These are phyloP conservation scores for Poeciliopsis occidentalis DNA, from an alignment of 2,113 vertebrate species.

Conservation along the genomic window DNA sequence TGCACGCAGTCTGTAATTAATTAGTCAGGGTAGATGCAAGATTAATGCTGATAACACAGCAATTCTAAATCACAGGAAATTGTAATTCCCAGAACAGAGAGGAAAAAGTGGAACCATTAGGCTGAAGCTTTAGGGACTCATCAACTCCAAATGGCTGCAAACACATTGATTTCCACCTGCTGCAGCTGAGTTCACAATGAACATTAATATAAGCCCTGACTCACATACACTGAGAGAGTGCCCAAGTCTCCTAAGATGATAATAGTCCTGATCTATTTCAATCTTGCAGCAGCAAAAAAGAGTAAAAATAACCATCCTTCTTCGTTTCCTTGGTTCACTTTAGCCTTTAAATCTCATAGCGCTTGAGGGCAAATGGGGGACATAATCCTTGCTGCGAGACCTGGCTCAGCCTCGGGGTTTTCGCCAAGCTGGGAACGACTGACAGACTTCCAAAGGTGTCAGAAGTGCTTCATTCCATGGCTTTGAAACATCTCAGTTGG, in stretches of 20 bases:
- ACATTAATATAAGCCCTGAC: constrained; percentile 22
- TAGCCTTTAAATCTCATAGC: neutral
- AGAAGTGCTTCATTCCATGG: neutral
- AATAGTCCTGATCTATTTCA: neutral
- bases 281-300: neutral
- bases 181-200: constrained; percentile 45
- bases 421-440: neutral
- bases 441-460: neutral
- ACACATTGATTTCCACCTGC: constrained; percentile 64
- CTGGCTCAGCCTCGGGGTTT: neutral
- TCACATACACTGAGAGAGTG: constrained; percentile 2
- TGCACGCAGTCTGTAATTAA: constrained; percentile 31
- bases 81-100: constrained; percentile 64
- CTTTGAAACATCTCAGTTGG: neutral
- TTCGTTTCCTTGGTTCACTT: neutral
- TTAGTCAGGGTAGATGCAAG: constrained; percentile 44
- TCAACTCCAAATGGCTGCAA: constrained; percentile 52
- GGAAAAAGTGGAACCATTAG: constrained; percentile 52
- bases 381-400: neutral
- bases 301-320: neutral
- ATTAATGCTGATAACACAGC: constrained; percentile 53
- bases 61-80: constrained; percentile 58
- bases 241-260: neutral
- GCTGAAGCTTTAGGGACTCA: constrained; percentile 54
- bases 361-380: neutral